Conservation (phyloP, 2,888 invertebrate species). For the Drosophila formosana region DNA sequence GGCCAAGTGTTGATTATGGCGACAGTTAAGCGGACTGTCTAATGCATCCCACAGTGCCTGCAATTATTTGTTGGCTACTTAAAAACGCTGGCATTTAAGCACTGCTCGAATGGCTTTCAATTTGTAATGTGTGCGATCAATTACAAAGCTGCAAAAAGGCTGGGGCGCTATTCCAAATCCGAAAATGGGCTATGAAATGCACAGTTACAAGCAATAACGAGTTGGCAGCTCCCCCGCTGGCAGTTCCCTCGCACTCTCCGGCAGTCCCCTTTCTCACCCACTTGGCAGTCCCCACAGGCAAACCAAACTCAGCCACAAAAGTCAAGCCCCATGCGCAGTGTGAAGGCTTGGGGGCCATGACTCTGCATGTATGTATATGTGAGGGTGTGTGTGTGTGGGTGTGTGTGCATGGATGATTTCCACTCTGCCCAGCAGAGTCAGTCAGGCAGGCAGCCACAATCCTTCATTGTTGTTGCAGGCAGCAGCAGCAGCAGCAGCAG, state of each 20-base stretch:
- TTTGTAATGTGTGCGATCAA: conserved; percentile 73
- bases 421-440: conserved; percentile 51
- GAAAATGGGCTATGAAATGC: conserved; percentile 66
- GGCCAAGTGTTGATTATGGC: conserved; percentile 64
- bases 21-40: conserved; percentile 49
- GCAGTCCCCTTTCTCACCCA: conserved; percentile 3
- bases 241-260: not conserved
- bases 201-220: conserved; percentile 76
- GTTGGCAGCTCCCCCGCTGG: conserved; percentile 31
- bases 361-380: conserved; percentile 8
- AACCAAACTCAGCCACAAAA: conserved; percentile 59
- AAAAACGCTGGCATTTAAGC: conserved; percentile 54
- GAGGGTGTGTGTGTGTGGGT: conserved; percentile 23
- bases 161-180: conserved; percentile 32
- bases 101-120: conserved; percentile 50
- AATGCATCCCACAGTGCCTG: conserved; percentile 31
- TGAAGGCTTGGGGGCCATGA: conserved; percentile 7
- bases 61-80: conserved; percentile 60
- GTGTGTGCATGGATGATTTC: conserved; percentile 38
- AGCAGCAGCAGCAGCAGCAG: conserved; percentile 47
- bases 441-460: conserved; percentile 65
- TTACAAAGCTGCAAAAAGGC: conserved; percentile 53
- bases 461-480: conserved; percentile 75
- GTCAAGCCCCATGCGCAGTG: conserved; percentile 52
- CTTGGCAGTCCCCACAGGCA: conserved; percentile 27